Base-by-base conservation (phyloP, 2,113 vertebrate species). In the Steatornis caripensis region DNA sequence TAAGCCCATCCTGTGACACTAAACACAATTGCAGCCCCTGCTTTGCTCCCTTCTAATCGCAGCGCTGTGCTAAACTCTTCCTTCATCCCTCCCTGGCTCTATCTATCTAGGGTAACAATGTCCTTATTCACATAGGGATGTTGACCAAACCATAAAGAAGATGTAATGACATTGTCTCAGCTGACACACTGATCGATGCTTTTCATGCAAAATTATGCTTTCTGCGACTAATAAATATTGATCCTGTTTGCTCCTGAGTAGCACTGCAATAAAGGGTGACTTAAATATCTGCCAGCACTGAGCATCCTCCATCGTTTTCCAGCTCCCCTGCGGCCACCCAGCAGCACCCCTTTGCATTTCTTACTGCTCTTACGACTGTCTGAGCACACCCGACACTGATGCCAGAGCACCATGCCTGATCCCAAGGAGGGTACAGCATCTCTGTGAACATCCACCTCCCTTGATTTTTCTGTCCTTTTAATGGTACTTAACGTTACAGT, bases 191-290 rank as follows among this genome's bases (percentile, higher is more conserved):
- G 89, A 97, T 97, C 91, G 32, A 98, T 97, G 94, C n/a, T 93
- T 86, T 93, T 81, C 97, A 96, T 96, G 96, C 93, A 92, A 91
- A 97, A 91, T 96, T 93, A 97, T 93, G 95, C 94, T 96, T 96
- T 95, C 86, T 97, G 93, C 12, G n/a, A 84, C 98, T 97, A 92
- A 95, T 97, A 98, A 97, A 96, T 93, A 89, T 97, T 95, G 97
- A 96, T 95, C 87, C 68, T 77, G 92, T 93, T 62, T 87, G 90
- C 83, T 97, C 74, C 91, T 91, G 53, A 87, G 92, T 43, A 94
- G 87, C 93, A 75, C 93, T 84, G 96, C 97, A 95, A 85, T 96
- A 92, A 94, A 91, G 83, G 95, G 64, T 39, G 54, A 66, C 77
- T 93, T 80, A 85, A 93, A 72, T 22, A 78, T 81, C 87, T 85